Conservation (phyloP, 2,888 invertebrate species). For the Drosophila colorata region DNA sequence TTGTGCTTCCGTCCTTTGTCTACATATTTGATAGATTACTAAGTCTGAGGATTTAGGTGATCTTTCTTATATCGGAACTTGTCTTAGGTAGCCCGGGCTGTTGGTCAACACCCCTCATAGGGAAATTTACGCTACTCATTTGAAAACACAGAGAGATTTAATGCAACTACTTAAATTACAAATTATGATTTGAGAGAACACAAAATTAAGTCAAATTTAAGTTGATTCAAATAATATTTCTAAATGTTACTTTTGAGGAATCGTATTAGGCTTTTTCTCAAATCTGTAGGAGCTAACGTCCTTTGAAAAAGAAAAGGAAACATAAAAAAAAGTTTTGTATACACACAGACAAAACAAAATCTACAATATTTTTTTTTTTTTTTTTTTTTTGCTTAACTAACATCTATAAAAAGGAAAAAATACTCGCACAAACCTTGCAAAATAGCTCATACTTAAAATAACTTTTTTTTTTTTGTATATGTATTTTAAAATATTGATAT, state of each 20-base stretch:
- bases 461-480: constrained; percentile 19
- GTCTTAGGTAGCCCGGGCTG: constrained; percentile 26
- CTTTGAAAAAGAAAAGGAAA: constrained; percentile 6
- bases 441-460: constrained; percentile 21
- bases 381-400: neutral
- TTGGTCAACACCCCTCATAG: neutral
- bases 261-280: constrained; percentile 4
- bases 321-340: constrained; percentile 1
- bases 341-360: constrained; percentile 22
- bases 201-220: neutral
- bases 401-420: constrained; percentile 9
- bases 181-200: constrained; percentile 6
- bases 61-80: constrained; percentile 17
- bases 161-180: constrained; percentile 24
- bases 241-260: constrained; percentile 9
- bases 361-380: neutral
- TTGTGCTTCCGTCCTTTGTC: constrained; percentile 2
- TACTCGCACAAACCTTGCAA: constrained; percentile 14
- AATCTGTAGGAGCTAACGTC: neutral
- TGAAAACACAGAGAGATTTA: constrained; percentile 1
- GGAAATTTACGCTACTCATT: constrained; percentile 8
- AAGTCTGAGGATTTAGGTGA: constrained; percentile 9
- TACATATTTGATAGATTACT: neutral
- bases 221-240: neutral
- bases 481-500: neutral